Conservation (phyloP, 2,113 vertebrate genomes). For the Aythya baeri region DNA sequence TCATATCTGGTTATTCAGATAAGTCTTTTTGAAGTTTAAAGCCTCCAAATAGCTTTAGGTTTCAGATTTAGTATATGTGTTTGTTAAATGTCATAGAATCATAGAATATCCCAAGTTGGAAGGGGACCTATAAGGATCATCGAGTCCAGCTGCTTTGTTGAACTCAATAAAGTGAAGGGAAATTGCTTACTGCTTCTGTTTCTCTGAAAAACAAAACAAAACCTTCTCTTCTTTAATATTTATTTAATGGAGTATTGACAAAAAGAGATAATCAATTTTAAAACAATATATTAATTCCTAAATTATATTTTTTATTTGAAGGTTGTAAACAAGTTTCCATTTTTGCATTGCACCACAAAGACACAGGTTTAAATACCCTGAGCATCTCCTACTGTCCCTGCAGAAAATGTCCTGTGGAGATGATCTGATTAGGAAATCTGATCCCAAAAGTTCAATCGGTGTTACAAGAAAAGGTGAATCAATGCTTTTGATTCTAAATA, state of each 20-base stretch:
- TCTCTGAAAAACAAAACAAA: not conserved
- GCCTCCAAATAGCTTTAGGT: not conserved
- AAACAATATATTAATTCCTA: not conserved
- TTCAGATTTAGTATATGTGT: not conserved
- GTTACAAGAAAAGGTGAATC: not conserved
- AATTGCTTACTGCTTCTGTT: not conserved
- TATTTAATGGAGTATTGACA: not conserved
- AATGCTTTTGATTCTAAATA: not conserved
- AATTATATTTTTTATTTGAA: not conserved
- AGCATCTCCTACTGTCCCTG: not conserved
- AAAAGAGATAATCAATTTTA: not conserved
- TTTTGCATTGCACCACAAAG: not conserved
- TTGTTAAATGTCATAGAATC: not conserved
- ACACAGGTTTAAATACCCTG: not conserved
- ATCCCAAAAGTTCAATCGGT: not conserved
- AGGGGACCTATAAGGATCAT: too few relatives aligned
- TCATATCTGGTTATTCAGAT: not conserved
- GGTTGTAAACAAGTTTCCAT: not conserved
- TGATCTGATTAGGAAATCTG: not conserved
- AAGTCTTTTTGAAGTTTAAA: not conserved
- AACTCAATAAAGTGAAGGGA: not conserved
- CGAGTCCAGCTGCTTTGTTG: not conserved
- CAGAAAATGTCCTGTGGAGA: not conserved
- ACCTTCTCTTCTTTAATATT: not conserved
- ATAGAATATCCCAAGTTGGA: too few relatives aligned